phyloP scores from a whole-genome alignment of 2,888 invertebrate species.

The Ashinkailepas kermadecensis region DNA sequence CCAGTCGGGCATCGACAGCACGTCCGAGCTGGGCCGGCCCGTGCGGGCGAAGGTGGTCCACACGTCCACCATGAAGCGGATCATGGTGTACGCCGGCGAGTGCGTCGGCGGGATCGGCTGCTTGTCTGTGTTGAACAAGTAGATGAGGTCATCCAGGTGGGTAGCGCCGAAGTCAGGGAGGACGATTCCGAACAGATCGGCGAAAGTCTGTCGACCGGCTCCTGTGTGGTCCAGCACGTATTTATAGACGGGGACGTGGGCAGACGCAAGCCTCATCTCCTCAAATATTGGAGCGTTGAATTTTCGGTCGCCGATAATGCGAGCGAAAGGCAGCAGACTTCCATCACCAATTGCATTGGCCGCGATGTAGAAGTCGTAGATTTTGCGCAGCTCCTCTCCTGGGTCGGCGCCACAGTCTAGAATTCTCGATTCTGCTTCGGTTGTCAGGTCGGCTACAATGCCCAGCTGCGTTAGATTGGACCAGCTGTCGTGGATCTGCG shows the following conservation, averaged over 20 bases:
- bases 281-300: not conserved
- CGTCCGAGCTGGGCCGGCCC: no score
- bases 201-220: not conserved
- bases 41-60: no score
- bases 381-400: not conserved
- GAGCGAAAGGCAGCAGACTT: not conserved
- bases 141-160: conserved; percentile 30
- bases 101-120: not conserved
- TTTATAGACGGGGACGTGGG: not conserved
- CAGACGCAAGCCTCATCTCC: not conserved
- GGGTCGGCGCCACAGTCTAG: not conserved
- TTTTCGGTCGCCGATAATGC: not conserved
- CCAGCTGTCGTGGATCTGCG: conserved; percentile 27
- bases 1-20: no score
- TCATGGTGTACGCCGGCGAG: conserved; percentile 19
- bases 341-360: no score
- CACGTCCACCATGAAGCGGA: no score
- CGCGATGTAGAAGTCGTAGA: not conserved
- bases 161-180: conserved; percentile 27
- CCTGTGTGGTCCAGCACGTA: not conserved
- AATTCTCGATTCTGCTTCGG: not conserved
- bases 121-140: conserved; percentile 27
- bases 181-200: not conserved
- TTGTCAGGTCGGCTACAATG: conserved; percentile 25
- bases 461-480: conserved; percentile 34